Evolutionary conservation across 2,797 vertebrate species (phyloP), one percentile per base, ranked within the genome.

Genomic region (Tinamus major): DNA sequence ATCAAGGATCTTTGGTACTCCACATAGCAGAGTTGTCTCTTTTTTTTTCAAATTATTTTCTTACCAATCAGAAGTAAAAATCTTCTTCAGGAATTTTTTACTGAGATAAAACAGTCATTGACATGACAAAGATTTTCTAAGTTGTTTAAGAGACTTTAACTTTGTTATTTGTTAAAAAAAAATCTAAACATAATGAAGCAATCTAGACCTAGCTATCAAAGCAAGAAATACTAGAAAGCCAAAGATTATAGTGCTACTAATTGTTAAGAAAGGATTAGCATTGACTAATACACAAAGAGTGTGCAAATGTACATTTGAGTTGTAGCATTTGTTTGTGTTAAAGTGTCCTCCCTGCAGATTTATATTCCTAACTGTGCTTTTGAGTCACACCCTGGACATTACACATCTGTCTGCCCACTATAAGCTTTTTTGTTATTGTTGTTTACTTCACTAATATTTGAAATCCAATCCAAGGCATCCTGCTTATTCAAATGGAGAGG

Each of bases 401-500:
- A 55, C 55, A 79, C 77, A 92, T 93, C 93, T 91, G 85, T 78
- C 74, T 93, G 72, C 39, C 59, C 67, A 70, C 64, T 71, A 17
- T 20, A 93, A 85, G 26, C 49, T 3, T 46, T 89, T 78, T 67
- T 48, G 75, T 61, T 17, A 3, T 44, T 92, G 87, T 94, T 93
- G 79, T 87, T 91, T 94, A 91, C 78, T 82, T 9, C 56, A 59
- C 81, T 92, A 79, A 87, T 64, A 93, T 97, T 96, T 93, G 75
- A 89, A 86, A 88, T 39, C 44, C 91, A 92, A 87, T 93, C 86
- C 81, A 91, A 96, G 62, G 35, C 96, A 94, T 95, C 89, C 91
- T 96, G 94, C 91, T 97, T 96, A 97, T 96, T 96, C 97, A 97
- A 95, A 93, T 96, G 94, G 71, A 93, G 92, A 96, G 93, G 96